These are phyloP conservation scores for Microtus pennsylvanicus DNA, from an alignment of 2,113 vertebrate species.

Conservation along the genomic window DNA sequence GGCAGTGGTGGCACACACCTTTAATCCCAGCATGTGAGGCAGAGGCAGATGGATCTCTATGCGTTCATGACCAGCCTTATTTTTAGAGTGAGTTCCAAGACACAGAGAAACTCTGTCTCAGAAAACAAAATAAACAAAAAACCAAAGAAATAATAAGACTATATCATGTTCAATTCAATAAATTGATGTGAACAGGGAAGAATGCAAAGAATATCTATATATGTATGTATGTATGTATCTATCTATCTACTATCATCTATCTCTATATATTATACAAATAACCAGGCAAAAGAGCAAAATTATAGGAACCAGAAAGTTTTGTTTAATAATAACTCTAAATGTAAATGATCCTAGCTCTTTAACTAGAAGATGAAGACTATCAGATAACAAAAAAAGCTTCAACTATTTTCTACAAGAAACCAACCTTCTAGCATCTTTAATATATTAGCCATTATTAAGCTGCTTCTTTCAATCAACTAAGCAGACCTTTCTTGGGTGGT, in stretches of 20 bases:
- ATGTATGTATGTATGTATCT: too few relatives aligned
- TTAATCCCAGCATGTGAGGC: background rate
- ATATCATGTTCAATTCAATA: background rate
- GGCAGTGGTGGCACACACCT: background rate
- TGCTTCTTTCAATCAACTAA: background rate
- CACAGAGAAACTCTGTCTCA: background rate
- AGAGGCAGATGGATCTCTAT: background rate
- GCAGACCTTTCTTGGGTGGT: background rate
- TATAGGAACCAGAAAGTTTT: background rate
- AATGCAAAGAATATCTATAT: background rate
- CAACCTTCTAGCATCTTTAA: background rate
- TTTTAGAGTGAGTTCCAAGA: background rate
- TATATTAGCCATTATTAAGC: background rate
- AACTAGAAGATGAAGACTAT: background rate
- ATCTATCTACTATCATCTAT: too few relatives aligned
- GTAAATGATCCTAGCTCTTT: background rate
- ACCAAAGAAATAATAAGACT: background rate
- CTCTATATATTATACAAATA: background rate
- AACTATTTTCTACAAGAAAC: background rate
- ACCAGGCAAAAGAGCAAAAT: background rate
- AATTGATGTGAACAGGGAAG: background rate
- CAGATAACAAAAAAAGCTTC: background rate
- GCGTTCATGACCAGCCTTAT: background rate
- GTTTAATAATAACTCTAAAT: background rate
- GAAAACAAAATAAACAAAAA: background rate